Base-by-base conservation (phyloP, 2,888 invertebrate species). In the Protophormia terraenovae region DNA sequence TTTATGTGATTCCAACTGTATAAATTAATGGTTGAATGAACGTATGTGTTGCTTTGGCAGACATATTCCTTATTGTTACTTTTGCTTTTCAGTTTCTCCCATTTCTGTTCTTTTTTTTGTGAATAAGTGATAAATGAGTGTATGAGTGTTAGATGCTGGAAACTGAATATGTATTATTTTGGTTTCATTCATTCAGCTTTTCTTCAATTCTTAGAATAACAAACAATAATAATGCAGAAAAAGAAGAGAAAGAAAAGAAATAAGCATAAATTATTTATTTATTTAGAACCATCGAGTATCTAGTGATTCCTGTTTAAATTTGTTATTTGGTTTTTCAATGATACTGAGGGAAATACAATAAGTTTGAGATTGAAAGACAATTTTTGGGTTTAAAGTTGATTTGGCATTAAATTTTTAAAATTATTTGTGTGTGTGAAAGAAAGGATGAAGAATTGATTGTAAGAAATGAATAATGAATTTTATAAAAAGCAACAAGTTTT, bases 141-240 rank as follows among this genome's bases (percentile, higher is more conserved):
- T 14, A 5, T 38, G 50, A 4, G 53, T 53, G n/a, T 35, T 2
- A 50, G 67, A 14, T 53, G 69, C 5, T 8, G 19, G 41, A 8
- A 29, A 38, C 19, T 41, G 14, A n/a, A n/a, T n/a, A n/a, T n/a
- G n/a, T 64, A 64, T 41, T 32, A 45, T 24, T 10, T 53, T 22
- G 7, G 10, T 14, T 53, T 53, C 12, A 22, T 24, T 53, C 24
- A 10, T 24, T 12, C 24, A 47, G 1, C 10, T 60, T 4, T 47
- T 35, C 45, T 35, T 60, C 60, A 60, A 16, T 60, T 24, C 27
- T 47, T 60, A 60, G 73, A 32, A 73, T 50, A 41, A 45, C 62
- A 35, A 47, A 71, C 32, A 55, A 60, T 55, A 76, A 3, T 67
- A 62, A 71, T 14, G 64, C 14, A 72, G 41, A 22, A 53, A 38